phyloP scores from a whole-genome alignment of 2,797 vertebrate species.

The Halcyon smyrnensis region DNA sequence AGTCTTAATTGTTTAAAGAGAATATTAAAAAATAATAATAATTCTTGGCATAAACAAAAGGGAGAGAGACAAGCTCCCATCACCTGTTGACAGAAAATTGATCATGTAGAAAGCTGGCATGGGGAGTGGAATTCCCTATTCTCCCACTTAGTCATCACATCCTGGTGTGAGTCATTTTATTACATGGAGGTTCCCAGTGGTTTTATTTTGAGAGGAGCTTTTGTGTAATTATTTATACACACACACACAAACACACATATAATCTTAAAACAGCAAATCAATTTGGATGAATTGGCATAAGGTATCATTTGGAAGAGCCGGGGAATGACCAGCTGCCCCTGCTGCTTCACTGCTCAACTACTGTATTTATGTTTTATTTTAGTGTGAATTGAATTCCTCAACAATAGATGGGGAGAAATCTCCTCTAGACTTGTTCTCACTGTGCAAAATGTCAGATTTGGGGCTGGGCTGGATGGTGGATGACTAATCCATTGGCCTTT shows the following conservation, averaged over 20 bases:
- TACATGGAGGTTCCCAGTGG: slow-evolving; percentile 88
- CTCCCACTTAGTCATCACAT: slow-evolving; percentile 90
- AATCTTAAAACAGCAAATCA: slow-evolving; percentile 54
- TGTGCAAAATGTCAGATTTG: slow-evolving; percentile 73
- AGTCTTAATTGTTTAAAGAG: slow-evolving; percentile 77
- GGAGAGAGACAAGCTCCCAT: slow-evolving; percentile 79
- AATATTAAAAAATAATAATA: slow-evolving; percentile 72
- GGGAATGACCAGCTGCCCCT: not conserved
- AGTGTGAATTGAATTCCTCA: not conserved
- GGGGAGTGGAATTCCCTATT: slow-evolving; percentile 88
- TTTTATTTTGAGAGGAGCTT: slow-evolving; percentile 79
- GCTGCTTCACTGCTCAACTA: slow-evolving; percentile 28
- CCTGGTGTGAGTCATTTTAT: slow-evolving; percentile 86
- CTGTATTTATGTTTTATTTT: slow-evolving; percentile 31
- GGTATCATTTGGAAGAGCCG: not conserved
- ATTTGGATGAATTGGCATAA: slow-evolving; percentile 43
- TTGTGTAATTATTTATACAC: slow-evolving; percentile 77
- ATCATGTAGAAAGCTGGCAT: slow-evolving; percentile 84
- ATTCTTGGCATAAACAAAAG: slow-evolving; percentile 79
- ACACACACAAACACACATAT: slow-evolving; percentile 4
- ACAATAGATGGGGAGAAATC: slow-evolving; percentile 34
- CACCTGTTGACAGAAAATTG: slow-evolving; percentile 86
- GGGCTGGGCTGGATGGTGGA: slow-evolving; percentile 63
- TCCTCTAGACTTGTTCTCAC: slow-evolving; percentile 57
- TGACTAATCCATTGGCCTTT: slow-evolving; percentile 75